phyloP scores from a whole-genome alignment of 2,888 invertebrate genomes.

The Cremastinae sp. region DNA sequence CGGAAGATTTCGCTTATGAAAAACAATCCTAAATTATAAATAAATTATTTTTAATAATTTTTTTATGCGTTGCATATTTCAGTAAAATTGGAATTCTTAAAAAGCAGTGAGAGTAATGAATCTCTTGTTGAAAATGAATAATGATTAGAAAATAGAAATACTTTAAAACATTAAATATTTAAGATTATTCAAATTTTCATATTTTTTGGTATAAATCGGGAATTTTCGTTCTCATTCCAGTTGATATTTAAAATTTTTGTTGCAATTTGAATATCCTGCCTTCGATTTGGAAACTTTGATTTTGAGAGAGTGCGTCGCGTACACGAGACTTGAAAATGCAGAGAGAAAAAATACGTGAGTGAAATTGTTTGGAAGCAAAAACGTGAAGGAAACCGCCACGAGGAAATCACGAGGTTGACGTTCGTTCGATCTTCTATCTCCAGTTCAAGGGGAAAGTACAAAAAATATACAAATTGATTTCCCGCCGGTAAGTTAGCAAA shows the following conservation, averaged over 20 bases:
- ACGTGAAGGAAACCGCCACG: slow-evolving; percentile 31
- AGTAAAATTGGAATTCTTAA: too few relatives aligned
- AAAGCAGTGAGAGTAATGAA: too few relatives aligned
- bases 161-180: too few relatives aligned
- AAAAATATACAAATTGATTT: slow-evolving; percentile 28
- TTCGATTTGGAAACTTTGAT: slow-evolving; percentile 4
- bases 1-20: too few relatives aligned
- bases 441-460: slow-evolving; percentile 56
- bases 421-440: slow-evolving; percentile 19
- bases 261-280: slow-evolving; percentile 9
- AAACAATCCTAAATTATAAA: too few relatives aligned
- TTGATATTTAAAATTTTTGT: too few relatives aligned
- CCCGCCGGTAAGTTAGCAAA: slow-evolving; percentile 47
- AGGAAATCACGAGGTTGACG: slow-evolving; percentile 39
- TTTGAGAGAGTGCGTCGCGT: slow-evolving; percentile 15
- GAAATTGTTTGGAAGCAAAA: slow-evolving; percentile 57
- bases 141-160: too few relatives aligned
- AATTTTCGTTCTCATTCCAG: slow-evolving; percentile 19
- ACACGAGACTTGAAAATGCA: slow-evolving; percentile 2
- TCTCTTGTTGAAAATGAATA: too few relatives aligned
- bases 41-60: too few relatives aligned
- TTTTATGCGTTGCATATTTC: too few relatives aligned
- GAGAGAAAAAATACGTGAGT: slow-evolving; percentile 39
- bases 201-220: not conserved
- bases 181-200: too few relatives aligned